Evolutionary conservation across 2,888 invertebrate species (phyloP), one percentile per base, ranked within the genome.

Genomic region (Drosophila imparisetae): DNA sequence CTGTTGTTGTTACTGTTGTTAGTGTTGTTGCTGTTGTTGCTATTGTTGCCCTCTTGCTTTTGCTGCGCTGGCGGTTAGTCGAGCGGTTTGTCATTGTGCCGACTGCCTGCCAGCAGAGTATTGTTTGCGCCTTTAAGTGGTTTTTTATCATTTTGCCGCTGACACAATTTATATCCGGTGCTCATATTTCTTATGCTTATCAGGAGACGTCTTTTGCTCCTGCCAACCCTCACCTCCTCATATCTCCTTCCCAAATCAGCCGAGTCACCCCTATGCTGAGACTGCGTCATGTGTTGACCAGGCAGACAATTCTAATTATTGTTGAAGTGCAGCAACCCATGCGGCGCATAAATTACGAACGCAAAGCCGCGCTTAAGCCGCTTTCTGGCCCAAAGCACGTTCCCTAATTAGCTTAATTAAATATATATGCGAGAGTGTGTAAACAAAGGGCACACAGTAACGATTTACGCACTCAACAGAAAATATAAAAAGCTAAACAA

Each of bases 91-190:
- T 90, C 89, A 89, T 89, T 87, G 89, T 89, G 85, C 82, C 80
- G 80, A 78, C 73, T 78, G 79, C 69, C 71, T 65, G 88, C 63
- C 74, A 78, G 75, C 81, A 83, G 83, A 88, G 90, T 89, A 90
- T 88, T 91, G 91, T 91, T 91, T 91, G 88, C 88, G 85, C 88
- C 88, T 89, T 91, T 91, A 91, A 90, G 91, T 91, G 91, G 90
- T 90, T 90, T 91, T 92, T 92, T 91, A 91, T 92, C 91, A 91
- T 91, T 91, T 91, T 83, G 86, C 90, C 90, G 91, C 91, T 92
- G 92, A 92, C 92, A 92, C 91, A 92, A 91, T 92, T 92, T 91
- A 92, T 91, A 92, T 91, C 92, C 91, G 91, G 91, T 86, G 90
- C 91, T 91, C 92, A 92, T 91, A 92, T 92, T 92, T 91, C 92